These are phyloP conservation scores for Oreotrochilus melanogaster DNA, from an alignment of 2,113 vertebrate genomes.

Conservation along the genomic window DNA sequence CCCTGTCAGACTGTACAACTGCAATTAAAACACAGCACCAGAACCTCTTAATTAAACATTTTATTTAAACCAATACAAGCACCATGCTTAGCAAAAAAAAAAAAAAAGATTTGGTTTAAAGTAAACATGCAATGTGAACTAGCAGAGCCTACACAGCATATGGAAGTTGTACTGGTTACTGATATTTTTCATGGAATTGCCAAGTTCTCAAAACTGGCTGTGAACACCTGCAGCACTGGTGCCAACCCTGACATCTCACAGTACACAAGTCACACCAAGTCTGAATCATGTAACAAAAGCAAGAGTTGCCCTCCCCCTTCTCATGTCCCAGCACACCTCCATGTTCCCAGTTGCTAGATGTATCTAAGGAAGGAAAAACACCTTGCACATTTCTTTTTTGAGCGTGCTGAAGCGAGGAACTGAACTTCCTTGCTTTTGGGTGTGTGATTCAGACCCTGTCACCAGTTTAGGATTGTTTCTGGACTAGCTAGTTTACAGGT, in stretches of 20 bases:
- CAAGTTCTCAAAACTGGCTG: slow-evolving; percentile 50
- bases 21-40: slow-evolving; percentile 36
- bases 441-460: neutral
- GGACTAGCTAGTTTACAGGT: slow-evolving; percentile 45
- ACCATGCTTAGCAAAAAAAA: slow-evolving; percentile 81
- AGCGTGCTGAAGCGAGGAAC: neutral
- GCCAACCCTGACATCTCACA: neutral
- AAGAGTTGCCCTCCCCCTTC: neutral
- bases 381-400: neutral
- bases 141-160: slow-evolving; percentile 71
- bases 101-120: slow-evolving; percentile 72
- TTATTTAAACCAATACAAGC: slow-evolving; percentile 83
- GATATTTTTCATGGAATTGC: slow-evolving; percentile 34
- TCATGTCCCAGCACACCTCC: neutral
- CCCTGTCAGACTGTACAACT: neutral
- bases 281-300: neutral
- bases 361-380: neutral
- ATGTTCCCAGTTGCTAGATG: neutral
- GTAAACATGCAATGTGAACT: slow-evolving; percentile 79
- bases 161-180: slow-evolving; percentile 62
- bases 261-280: neutral
- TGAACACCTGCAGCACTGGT: slow-evolving; percentile 3
- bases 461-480: neutral
- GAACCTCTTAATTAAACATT: slow-evolving; percentile 73
- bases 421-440: neutral